Evolutionary conservation across 2,797 vertebrate species (phyloP).

Genomic region (Sebastes aleutianus): DNA sequence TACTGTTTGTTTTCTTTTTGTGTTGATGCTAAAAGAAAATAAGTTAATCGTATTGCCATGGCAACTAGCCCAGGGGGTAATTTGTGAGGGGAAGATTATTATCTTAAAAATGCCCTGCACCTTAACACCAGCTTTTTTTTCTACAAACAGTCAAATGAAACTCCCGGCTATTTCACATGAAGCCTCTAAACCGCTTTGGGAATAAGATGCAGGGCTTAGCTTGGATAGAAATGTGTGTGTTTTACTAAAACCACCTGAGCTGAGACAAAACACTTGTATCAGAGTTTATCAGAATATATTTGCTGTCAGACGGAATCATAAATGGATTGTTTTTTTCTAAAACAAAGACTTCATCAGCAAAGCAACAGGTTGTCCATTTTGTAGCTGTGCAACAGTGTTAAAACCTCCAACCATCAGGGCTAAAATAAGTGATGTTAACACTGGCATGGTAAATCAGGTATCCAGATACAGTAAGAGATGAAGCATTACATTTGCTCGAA

Average conservation of each 20-base stretch:
- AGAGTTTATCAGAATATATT: conserved; percentile 13
- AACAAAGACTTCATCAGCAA: neutral
- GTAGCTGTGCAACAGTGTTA: neutral
- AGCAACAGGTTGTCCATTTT: neutral
- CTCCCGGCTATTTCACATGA: conserved; percentile 12
- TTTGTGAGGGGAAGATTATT: conserved; percentile 43
- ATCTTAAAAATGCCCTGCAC: conserved; percentile 41
- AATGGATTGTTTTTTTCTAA: neutral
- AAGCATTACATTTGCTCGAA: neutral
- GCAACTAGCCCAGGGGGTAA: conserved; percentile 35
- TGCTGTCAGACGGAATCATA: neutral
- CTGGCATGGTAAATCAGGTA: neutral
- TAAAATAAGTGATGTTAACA: neutral
- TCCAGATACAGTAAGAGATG: neutral
- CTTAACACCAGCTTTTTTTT: neutral
- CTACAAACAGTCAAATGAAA: neutral
- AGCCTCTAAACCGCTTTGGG: neutral
- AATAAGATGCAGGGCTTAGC: neutral
- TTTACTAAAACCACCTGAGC: conserved; percentile 20
- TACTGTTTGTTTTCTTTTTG: conserved; percentile 62
- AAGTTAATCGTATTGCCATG: conserved; percentile 59
- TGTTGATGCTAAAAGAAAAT: conserved; percentile 44
- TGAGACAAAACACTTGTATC: conserved; percentile 27
- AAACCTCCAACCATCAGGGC: neutral
- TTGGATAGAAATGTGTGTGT: conserved; percentile 22